phyloP scores from a whole-genome alignment of 2,113 vertebrate genomes.

The Platanista minor region DNA sequence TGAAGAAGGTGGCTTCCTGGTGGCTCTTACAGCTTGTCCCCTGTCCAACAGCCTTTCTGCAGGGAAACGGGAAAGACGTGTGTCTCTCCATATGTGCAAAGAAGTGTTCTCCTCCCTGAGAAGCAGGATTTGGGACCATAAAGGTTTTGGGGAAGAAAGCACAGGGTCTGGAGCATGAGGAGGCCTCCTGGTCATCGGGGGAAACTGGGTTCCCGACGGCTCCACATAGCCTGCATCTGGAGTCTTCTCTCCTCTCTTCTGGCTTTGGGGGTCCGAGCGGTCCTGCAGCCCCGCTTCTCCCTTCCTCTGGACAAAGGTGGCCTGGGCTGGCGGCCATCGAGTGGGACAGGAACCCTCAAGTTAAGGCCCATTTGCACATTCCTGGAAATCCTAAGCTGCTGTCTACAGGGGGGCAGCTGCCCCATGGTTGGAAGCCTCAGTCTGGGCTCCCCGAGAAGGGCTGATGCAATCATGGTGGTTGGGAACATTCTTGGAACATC shows the following conservation, averaged over 20 bases:
- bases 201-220: not conserved
- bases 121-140: not conserved
- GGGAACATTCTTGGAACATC: slow-evolving; percentile 75
- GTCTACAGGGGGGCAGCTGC: not conserved
- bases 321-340: no score
- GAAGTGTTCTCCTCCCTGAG: not conserved
- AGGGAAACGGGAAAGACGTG: fast-evolving
- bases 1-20: not conserved
- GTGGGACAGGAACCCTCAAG: not conserved
- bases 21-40: not conserved
- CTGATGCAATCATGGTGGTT: slow-evolving; percentile 79
- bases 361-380: not conserved
- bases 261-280: no score
- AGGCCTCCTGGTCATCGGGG: not conserved
- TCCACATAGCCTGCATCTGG: not conserved
- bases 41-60: not conserved
- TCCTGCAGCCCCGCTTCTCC: not conserved
- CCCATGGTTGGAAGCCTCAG: not conserved
- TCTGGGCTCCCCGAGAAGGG: slow-evolving; percentile 29
- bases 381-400: slow-evolving; percentile 3
- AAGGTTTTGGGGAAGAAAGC: not conserved
- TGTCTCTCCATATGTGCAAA: not conserved
- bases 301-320: not conserved
- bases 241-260: not conserved
- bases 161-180: not conserved